Base-by-base conservation (phyloP, 2,888 invertebrate genomes). In the Leptinotarsa rubiginosa region DNA sequence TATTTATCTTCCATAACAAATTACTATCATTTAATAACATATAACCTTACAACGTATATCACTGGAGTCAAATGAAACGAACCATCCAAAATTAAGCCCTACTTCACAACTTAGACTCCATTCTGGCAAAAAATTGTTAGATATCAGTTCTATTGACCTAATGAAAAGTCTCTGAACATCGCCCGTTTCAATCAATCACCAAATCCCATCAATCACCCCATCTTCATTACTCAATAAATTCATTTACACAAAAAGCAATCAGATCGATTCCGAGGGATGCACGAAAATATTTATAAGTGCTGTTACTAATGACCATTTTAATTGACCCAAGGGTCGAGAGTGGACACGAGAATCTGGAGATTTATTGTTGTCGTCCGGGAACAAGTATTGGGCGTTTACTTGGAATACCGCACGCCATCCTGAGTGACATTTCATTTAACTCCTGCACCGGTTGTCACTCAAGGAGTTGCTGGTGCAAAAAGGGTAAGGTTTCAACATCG, bases 361-460 rank as follows among this genome's bases (percentile, higher is more conserved):
- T 88, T 87, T 87, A 88, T 87, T 87, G 85, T 83, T 83, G 85
- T 85, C 68, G 86, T 85, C 84, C 83, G 84, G 85, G 81, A 84
- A 87, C 87, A 88, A 85, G 86, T 82, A 84, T 85, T 87, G 87
- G 87, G 87, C 87, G 87, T 87, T 81, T 81, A 83, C 83, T 71
- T 78, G 82, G 85, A 84, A 84, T 83, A 85, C 85, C 83, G 81
- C 84, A 85, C 83, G 84, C 86, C 85, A 85, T 86, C 86, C 85
- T 87, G 88, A 88, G 84, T 88, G 88, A 88, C 88, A 85, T 88
- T 88, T 88, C 88, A 88, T 88, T 88, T 88, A 88, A 87, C 86
- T 87, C 86, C 86, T 86, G 84, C 85, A 83, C 84, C 81, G 83
- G 83, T 85, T 87, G 88, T 87, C 88, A 86, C 84, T 88, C 88